A percentile compares a stretch with the other conserved stretches of the same genome.
Evolutionary conservation across 2,797 vertebrate species (phyloP).

Genomic region (Acomys russatus): DNA sequence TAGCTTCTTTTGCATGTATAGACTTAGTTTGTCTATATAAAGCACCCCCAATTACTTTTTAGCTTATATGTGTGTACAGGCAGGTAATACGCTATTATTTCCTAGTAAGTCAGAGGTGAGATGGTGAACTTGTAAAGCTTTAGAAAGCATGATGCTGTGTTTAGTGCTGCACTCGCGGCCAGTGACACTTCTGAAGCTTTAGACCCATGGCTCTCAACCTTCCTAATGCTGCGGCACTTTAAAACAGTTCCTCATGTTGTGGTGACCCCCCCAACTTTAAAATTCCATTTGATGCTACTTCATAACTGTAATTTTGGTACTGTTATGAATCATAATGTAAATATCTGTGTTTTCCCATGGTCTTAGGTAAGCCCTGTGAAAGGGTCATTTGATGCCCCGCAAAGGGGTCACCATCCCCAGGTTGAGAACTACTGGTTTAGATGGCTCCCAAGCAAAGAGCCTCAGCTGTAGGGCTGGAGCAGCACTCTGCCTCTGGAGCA

Average conservation of each 20-base stretch:
- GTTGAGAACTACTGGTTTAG: neutral
- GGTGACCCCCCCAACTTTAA: neutral
- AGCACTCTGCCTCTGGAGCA: slow-evolving; percentile 1
- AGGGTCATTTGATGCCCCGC: neutral
- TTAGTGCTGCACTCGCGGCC: neutral
- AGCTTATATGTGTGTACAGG: neutral
- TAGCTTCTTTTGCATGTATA: neutral
- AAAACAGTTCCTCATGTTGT: neutral
- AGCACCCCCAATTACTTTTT: neutral
- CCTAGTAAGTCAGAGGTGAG: slow-evolving; percentile 21
- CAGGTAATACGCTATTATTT: slow-evolving; percentile 27
- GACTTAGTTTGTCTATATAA: neutral
- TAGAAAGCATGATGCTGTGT: neutral
- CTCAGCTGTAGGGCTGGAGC: neutral
- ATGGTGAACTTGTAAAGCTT: slow-evolving; percentile 11
- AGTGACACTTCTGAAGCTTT: neutral
- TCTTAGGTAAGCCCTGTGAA: neutral
- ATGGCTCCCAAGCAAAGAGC: neutral
- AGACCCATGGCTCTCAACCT: neutral
- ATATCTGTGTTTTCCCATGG: neutral
- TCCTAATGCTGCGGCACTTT: neutral
- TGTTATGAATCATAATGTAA: neutral
- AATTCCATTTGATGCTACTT: neutral
- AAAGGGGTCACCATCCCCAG: too few species aligned
- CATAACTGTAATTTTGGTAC: neutral